Conservation (phyloP, 2,888 invertebrate genomes). For the Nemoura dubitans region DNA sequence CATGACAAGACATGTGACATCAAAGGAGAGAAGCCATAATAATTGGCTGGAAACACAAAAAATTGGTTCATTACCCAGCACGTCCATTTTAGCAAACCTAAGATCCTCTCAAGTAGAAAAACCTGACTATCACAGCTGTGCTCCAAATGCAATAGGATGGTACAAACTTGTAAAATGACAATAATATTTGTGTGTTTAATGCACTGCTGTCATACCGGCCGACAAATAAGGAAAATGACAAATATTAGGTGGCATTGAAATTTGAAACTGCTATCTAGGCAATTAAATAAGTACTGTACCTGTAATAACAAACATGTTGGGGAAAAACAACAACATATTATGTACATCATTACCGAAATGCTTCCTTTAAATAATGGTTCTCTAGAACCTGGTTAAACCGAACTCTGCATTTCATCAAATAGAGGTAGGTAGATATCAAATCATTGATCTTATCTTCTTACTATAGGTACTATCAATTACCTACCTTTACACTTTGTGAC, state of each 20-base stretch:
- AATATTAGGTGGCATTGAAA: neutral
- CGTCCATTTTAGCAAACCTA: too few relatives aligned
- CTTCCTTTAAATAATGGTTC: neutral
- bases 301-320: too few relatives aligned
- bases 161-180: neutral
- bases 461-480: neutral
- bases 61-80: too few relatives aligned
- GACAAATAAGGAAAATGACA: neutral
- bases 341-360: too few relatives aligned
- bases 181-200: neutral
- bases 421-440: neutral
- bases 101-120: too few relatives aligned
- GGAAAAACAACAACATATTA: too few relatives aligned
- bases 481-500: neutral
- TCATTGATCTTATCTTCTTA: neutral
- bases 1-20: too few relatives aligned
- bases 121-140: too few relatives aligned
- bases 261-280: neutral
- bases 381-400: neutral
- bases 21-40: too few relatives aligned
- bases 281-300: neutral
- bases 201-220: too few relatives aligned
- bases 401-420: neutral
- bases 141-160: too few relatives aligned
- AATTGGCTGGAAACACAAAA: too few relatives aligned